Evolutionary conservation across 2,888 invertebrate species (phyloP).

Genomic region (Neoscelio sp.): DNA sequence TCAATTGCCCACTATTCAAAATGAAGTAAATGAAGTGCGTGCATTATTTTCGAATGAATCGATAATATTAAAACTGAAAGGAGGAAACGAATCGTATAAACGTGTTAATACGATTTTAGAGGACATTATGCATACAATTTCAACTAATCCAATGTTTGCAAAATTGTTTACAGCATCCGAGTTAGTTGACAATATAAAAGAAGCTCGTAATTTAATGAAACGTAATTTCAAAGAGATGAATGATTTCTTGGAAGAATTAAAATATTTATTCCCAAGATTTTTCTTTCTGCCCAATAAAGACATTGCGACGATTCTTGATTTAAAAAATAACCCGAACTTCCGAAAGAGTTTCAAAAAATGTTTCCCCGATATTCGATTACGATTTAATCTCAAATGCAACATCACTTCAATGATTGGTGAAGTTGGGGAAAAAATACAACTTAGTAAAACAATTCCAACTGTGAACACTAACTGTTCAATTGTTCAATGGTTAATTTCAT

Average conservation of each 20-base stretch:
- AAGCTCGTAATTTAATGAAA: constrained; percentile 84
- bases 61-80: constrained; percentile 87
- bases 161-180: constrained; percentile 74
- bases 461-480: constrained; percentile 85
- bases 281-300: constrained; percentile 91
- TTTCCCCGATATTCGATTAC: constrained; percentile 88
- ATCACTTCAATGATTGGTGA: constrained; percentile 86
- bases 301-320: constrained; percentile 89
- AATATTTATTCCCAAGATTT: constrained; percentile 88
- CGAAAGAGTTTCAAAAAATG: constrained; percentile 88
- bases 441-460: constrained; percentile 74
- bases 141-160: constrained; percentile 71
- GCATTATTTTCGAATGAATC: constrained; percentile 89
- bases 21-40: constrained; percentile 86
- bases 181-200: constrained; percentile 77
- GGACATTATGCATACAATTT: constrained; percentile 79
- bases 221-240: constrained; percentile 86
- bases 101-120: constrained; percentile 84
- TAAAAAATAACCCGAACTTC: constrained; percentile 87
- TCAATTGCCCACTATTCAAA: constrained; percentile 87
- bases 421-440: constrained; percentile 85
- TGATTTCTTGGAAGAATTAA: constrained; percentile 87
- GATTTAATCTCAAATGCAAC: constrained; percentile 83
- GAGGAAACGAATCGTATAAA: constrained; percentile 85
- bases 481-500: constrained; percentile 85